phyloP scores from a whole-genome alignment of 2,113 vertebrate species.

The Amphiprion percula region DNA sequence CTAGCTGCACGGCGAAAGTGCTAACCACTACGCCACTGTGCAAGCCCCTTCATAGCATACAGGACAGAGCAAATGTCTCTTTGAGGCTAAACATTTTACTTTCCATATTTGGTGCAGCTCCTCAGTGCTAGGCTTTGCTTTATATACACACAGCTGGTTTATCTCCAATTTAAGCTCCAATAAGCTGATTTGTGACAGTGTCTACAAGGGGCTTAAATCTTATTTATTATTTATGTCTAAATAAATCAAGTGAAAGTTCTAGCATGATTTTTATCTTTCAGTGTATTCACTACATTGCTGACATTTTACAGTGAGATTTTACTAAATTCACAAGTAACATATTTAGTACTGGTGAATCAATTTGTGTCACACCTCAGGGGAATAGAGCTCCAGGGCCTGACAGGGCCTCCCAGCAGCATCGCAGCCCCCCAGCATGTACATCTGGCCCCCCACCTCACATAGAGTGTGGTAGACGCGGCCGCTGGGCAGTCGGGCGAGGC shows the following conservation, averaged over 20 bases:
- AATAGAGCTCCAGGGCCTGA: constrained; percentile 91
- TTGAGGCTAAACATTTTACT: too few relatives aligned
- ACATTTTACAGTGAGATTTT: not conserved
- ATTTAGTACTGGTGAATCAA: not conserved
- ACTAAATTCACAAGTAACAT: too few relatives aligned
- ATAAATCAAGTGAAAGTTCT: too few relatives aligned
- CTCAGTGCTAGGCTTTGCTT: not conserved
- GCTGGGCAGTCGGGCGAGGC: constrained; percentile 89
- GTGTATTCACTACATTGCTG: not conserved
- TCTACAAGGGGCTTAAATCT: not conserved
- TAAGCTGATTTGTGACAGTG: not conserved
- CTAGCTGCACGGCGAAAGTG: too few relatives aligned
- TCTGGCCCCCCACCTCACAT: constrained; percentile 91
- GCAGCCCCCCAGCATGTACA: constrained; percentile 95
- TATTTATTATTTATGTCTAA: too few relatives aligned
- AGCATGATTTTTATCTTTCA: not conserved
- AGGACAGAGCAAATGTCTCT: not conserved
- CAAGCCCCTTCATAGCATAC: too few relatives aligned
- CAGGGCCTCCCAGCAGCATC: constrained; percentile 90
- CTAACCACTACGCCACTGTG: too few relatives aligned
- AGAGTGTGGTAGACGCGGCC: constrained; percentile 93
- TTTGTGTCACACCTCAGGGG: constrained; percentile 85
- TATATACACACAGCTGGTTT: not conserved
- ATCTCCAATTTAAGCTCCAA: constrained; percentile 4
- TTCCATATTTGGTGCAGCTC: not conserved